A percentile compares a stretch with the other conserved stretches of the same genome.
phyloP scores from a whole-genome alignment of 2,113 vertebrate species.

The Axis porcinus region DNA sequence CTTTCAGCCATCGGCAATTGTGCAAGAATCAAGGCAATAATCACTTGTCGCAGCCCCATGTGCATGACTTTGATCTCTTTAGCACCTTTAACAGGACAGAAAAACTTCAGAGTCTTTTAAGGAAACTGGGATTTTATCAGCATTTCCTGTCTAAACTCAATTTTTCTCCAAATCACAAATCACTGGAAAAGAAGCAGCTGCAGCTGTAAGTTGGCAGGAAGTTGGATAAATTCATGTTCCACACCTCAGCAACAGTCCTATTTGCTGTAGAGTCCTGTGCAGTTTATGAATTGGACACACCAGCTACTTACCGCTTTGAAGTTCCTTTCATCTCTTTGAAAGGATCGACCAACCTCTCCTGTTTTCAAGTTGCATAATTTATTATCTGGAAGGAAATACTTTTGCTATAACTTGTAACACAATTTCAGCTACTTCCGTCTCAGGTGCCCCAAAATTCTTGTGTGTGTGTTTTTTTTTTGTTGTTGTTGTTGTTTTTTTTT shows the following conservation, averaged over 20 bases:
- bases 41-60: background rate
- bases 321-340: conserved; percentile 11
- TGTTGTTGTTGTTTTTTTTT: too few species aligned
- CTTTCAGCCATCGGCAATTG: background rate
- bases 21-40: background rate
- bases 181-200: background rate
- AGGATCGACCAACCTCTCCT: background rate
- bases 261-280: background rate
- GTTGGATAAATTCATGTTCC: background rate
- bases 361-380: background rate
- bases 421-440: background rate
- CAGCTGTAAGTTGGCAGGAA: background rate
- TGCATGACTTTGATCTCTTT: background rate
- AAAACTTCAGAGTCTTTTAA: background rate
- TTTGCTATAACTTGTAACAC: background rate
- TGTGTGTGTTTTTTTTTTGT: too few species aligned
- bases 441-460: background rate
- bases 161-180: background rate
- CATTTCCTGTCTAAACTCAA: conserved; percentile 7
- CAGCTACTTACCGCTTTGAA: background rate
- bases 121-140: background rate
- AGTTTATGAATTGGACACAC: background rate
- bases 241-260: background rate
- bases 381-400: background rate
- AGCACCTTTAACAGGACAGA: background rate